Percentiles rank a stretch among this genome's conserved stretches.
These are phyloP conservation scores for Anas flavirostris DNA, from an alignment of 2,797 vertebrate genomes.

Conservation along the genomic window DNA sequence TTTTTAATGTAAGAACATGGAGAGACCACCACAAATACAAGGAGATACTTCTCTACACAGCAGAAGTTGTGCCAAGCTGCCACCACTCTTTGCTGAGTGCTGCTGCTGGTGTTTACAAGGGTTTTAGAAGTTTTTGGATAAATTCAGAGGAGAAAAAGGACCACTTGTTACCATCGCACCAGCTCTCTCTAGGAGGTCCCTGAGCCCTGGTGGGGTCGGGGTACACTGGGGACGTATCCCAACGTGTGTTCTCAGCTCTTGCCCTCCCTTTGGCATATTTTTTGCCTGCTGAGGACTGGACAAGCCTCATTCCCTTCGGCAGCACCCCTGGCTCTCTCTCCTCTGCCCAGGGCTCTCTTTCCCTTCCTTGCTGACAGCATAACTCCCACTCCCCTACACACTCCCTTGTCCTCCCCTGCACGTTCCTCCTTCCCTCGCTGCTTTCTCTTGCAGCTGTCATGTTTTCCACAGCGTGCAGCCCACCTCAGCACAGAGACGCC, in stretches of 20 bases:
- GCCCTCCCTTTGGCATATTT: neutral
- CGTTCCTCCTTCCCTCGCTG: neutral
- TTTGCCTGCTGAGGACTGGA: rapidly evolving
- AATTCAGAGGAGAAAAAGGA: neutral
- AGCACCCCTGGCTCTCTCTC: neutral
- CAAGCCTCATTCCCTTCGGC: neutral
- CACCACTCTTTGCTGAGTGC: neutral
- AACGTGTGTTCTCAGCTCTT: neutral
- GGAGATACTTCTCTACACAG: neutral
- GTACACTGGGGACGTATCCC: rapidly evolving
- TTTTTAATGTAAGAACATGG: neutral
- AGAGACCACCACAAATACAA: neutral
- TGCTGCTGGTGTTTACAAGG: neutral
- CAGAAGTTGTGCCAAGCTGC: neutral
- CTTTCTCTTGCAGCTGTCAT: neutral
- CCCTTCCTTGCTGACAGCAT: neutral
- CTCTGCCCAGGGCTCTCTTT: neutral
- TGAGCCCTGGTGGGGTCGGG: neutral
- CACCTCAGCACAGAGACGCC: neutral
- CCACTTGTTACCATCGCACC: neutral
- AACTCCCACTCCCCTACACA: neutral
- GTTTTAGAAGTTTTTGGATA: neutral
- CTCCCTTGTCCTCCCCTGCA: neutral
- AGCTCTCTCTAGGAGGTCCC: neutral
- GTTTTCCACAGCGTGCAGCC: slow-evolving; percentile 12